phyloP scores from a whole-genome alignment of 2,888 invertebrate species.

The Siphonodentalium dalli region DNA sequence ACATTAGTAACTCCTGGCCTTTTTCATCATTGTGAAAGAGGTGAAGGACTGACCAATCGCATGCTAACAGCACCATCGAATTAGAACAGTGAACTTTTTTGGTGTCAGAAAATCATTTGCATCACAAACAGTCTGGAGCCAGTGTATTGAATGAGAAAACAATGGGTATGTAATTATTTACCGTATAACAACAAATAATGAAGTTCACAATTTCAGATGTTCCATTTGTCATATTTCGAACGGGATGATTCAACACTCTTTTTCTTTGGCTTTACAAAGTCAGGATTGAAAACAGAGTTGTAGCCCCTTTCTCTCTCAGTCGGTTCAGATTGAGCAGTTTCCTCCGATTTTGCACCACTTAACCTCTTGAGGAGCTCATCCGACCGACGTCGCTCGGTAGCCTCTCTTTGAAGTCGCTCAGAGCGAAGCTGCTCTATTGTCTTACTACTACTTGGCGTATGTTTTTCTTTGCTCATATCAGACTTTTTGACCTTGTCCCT shows the following conservation, averaged over 20 bases:
- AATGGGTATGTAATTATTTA: no score
- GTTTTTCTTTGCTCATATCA: conserved; percentile 43
- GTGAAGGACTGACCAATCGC: no score
- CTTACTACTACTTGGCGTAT: conserved; percentile 38
- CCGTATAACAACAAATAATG: no score
- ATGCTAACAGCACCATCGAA: no score
- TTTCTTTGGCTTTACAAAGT: conserved; percentile 58
- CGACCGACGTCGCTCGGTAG: conserved; percentile 76
- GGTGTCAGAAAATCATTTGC: no score
- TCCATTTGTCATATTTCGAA: no score
- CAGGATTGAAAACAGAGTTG: conserved; percentile 95
- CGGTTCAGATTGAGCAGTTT: conserved; percentile 19
- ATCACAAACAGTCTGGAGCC: no score
- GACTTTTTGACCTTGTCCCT: conserved; percentile 57
- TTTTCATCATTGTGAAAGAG: no score
- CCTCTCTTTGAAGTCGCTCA: conserved; percentile 82
- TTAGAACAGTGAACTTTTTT: no score
- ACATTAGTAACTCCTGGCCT: no score
- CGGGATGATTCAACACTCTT: conserved; percentile 19
- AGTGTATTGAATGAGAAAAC: no score
- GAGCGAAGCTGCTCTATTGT: conserved; percentile 76
- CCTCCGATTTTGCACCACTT: conserved; percentile 66
- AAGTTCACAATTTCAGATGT: no score
- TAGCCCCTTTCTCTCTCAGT: conserved; percentile 77
- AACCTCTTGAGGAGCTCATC: conserved; percentile 77